Percentiles rank a stretch among this genome's conserved stretches.
phyloP scores from a whole-genome alignment of 2,113 vertebrate genomes.

The Dromaius novaehollandiae region DNA sequence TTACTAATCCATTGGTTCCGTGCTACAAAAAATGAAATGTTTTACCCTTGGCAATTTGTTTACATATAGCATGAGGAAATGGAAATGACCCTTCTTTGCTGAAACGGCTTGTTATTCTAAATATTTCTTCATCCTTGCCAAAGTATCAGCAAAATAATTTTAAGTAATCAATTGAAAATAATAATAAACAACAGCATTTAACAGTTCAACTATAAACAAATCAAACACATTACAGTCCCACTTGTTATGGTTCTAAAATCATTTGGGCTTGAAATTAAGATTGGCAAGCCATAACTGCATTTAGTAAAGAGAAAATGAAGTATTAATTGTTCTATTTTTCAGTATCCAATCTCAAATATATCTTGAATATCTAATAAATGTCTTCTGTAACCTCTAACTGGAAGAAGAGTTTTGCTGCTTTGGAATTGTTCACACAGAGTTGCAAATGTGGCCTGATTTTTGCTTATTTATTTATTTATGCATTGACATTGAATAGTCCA shows the following conservation, averaged over 20 bases:
- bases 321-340: constrained; percentile 64
- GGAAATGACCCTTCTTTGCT: neutral
- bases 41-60: neutral
- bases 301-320: constrained; percentile 60
- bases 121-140: neutral
- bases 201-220: constrained; percentile 50
- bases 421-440: neutral
- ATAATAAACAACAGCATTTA: neutral
- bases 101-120: neutral
- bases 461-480: neutral
- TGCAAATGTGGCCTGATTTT: neutral
- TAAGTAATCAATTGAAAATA: constrained; percentile 28
- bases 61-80: neutral
- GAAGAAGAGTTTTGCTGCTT: neutral
- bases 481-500: neutral
- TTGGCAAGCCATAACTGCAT: constrained; percentile 58
- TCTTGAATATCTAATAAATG: constrained; percentile 32
- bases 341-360: constrained; percentile 30
- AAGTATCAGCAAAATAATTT: constrained; percentile 40
- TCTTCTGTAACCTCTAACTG: neutral
- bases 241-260: constrained; percentile 38
- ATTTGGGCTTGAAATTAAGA: constrained; percentile 71
- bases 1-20: neutral
- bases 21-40: neutral
- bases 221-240: constrained; percentile 29